Evolutionary conservation across 2,888 invertebrate species (phyloP).

Genomic region (Pyrocoelia pectoralis): DNA sequence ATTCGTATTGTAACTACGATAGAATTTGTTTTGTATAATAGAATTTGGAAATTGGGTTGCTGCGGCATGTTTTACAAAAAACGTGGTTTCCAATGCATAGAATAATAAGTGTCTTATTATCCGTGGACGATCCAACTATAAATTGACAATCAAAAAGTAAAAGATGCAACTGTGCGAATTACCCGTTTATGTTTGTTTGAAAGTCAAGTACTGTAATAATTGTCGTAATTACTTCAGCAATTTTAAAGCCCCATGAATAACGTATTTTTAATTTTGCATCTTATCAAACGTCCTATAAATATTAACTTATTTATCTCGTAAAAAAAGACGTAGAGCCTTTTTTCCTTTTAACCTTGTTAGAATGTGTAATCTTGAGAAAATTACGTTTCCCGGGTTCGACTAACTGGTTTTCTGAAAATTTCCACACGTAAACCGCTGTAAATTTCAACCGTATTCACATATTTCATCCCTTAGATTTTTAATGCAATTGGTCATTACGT

Average conservation of each 20-base stretch:
- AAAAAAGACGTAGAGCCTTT: background rate
- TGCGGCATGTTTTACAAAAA: background rate
- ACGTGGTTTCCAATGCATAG: conserved; percentile 7
- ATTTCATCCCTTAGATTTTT: too few relatives aligned
- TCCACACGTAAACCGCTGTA: too few relatives aligned
- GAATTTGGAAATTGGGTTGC: background rate
- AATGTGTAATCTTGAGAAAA: background rate
- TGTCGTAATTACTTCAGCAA: too few relatives aligned
- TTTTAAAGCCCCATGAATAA: too few relatives aligned
- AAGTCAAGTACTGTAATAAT: too few relatives aligned
- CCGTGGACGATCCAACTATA: background rate
- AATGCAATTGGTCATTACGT: too few relatives aligned
- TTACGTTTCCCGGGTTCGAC: background rate
- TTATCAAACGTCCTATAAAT: background rate
- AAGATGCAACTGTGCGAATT: too few relatives aligned
- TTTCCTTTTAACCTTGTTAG: background rate
- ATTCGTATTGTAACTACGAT: background rate
- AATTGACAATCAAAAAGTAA: background rate
- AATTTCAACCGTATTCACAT: too few relatives aligned
- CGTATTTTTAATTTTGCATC: background rate
- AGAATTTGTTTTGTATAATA: background rate
- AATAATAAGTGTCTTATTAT: conserved; percentile 11
- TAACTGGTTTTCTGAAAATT: too few relatives aligned
- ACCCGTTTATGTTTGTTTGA: too few relatives aligned
- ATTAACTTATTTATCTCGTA: conserved; percentile 1